Evolutionary conservation across 30 jellyfish, hydroid and myxozoan genomes (phyloP).

Genomic region (Chironex yamaguchii): DNA sequence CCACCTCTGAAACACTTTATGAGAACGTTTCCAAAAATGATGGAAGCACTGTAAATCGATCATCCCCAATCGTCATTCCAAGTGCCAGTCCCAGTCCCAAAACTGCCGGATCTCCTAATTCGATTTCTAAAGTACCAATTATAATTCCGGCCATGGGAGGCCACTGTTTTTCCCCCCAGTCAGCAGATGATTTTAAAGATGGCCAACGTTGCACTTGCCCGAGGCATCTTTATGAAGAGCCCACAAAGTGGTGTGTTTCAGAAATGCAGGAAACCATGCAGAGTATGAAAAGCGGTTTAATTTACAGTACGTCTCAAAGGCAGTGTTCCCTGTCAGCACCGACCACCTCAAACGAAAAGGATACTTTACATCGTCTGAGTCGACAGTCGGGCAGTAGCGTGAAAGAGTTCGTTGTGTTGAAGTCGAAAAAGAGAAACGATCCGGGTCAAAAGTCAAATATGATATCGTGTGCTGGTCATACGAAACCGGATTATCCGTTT

Average conservation of each 20-base stretch:
- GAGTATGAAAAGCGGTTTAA: too few relatives aligned
- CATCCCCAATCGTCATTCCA: background rate
- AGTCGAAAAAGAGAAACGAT: background rate
- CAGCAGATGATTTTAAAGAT: background rate
- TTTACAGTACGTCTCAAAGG: too few relatives aligned
- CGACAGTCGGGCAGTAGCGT: background rate
- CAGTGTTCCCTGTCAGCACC: too few relatives aligned
- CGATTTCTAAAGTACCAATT: background rate
- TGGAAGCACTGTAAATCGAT: background rate
- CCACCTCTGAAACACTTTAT: background rate
- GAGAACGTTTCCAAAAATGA: background rate
- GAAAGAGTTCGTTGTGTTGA: background rate
- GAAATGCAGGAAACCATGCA: too few relatives aligned
- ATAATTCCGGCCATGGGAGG: background rate
- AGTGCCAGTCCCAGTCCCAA: background rate
- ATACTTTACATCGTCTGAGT: background rate
- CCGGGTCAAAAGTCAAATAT: background rate
- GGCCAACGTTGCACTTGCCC: background rate
- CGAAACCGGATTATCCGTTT: too few relatives aligned
- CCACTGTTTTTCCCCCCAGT: background rate
- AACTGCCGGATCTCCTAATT: background rate
- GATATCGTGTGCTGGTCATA: too few relatives aligned
- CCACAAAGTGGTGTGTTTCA: too few relatives aligned
- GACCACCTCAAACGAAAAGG: background rate
- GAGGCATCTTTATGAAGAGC: background rate